Evolutionary conservation across 1,140 invertebrate genomes (phyloP).

Genomic region (Brachionus manjavacas): DNA sequence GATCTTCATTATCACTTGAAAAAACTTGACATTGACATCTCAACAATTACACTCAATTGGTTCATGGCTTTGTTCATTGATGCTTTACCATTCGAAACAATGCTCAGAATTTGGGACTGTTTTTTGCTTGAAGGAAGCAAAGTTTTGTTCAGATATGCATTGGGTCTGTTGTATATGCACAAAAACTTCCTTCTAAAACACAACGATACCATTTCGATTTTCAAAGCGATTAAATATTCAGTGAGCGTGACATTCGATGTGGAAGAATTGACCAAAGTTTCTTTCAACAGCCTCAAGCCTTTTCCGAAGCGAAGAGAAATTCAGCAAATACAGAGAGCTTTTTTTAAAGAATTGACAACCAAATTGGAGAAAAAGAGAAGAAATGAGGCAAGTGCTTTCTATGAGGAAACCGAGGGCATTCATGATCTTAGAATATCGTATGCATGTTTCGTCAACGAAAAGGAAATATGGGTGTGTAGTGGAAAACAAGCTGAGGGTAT

Average conservation of each 20-base stretch:
- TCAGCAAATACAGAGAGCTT: slow-evolving; percentile 53
- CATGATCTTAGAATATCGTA: slow-evolving; percentile 22
- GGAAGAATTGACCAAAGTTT: slow-evolving; percentile 59
- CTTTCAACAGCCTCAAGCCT: slow-evolving; percentile 60
- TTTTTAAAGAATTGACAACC: slow-evolving; percentile 44
- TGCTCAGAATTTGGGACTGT: slow-evolving; percentile 59
- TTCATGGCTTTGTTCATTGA: slow-evolving; percentile 62
- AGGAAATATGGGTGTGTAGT: slow-evolving; percentile 58
- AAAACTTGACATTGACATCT: slow-evolving; percentile 59
- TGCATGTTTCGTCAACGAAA: slow-evolving; percentile 45
- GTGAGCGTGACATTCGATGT: slow-evolving; percentile 59
- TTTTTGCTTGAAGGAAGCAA: slow-evolving; percentile 57
- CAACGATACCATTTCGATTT: slow-evolving; percentile 58
- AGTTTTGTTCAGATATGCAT: slow-evolving; percentile 55
- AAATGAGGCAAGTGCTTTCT: slow-evolving; percentile 52
- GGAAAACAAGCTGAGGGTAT: slow-evolving; percentile 52
- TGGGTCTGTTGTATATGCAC: slow-evolving; percentile 55
- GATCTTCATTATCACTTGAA: slow-evolving; percentile 56
- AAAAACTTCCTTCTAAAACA: slow-evolving; percentile 57
- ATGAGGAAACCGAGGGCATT: slow-evolving; percentile 47
- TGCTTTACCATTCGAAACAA: slow-evolving; percentile 59
- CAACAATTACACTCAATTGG: slow-evolving; percentile 62
- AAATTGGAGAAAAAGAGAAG: slow-evolving; percentile 48
- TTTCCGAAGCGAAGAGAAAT: slow-evolving; percentile 59
- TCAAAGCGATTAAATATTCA: slow-evolving; percentile 60